Percentiles rank a stretch among this genome's conserved stretches.
Evolutionary conservation across 92 coral and sea anemone species (phyloP).

Genomic region (Scolanthus callimorphus): DNA sequence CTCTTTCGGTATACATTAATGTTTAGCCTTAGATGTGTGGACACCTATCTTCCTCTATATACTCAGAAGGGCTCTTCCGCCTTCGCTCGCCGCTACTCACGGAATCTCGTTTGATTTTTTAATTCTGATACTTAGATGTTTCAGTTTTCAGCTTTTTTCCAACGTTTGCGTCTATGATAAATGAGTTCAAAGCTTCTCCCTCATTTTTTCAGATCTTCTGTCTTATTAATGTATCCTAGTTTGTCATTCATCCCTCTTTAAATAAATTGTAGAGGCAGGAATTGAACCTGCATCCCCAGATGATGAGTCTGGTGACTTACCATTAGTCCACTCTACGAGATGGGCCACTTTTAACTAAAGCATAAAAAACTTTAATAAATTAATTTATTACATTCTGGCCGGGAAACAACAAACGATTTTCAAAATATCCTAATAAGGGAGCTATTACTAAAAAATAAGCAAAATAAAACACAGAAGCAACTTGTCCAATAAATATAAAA

Average conservation of each 20-base stretch:
- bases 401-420: constrained; percentile 46
- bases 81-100: constrained; percentile 85
- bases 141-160: constrained; percentile 55
- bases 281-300: constrained; percentile 89
- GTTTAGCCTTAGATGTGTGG: constrained; percentile 78
- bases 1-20: constrained; percentile 75
- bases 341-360: constrained; percentile 36
- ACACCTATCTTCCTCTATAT: constrained; percentile 71
- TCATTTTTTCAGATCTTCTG: constrained; percentile 66
- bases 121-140: constrained; percentile 76
- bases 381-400: constrained; percentile 11
- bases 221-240: constrained; percentile 73
- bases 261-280: constrained; percentile 79
- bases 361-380: constrained; percentile 16
- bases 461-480: constrained; percentile 73
- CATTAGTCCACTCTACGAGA: constrained; percentile 51
- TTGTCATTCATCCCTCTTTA: constrained; percentile 58
- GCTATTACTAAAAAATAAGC: constrained; percentile 57
- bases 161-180: constrained; percentile 64
- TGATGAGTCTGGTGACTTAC: constrained; percentile 87
- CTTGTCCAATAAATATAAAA: constrained; percentile 70
- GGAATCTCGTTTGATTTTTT: constrained; percentile 82
- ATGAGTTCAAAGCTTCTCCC: constrained; percentile 64
- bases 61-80: constrained; percentile 72
- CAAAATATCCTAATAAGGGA: constrained; percentile 69